Conservation (phyloP, 2,888 invertebrate species). For the Xylophagus ater region DNA sequence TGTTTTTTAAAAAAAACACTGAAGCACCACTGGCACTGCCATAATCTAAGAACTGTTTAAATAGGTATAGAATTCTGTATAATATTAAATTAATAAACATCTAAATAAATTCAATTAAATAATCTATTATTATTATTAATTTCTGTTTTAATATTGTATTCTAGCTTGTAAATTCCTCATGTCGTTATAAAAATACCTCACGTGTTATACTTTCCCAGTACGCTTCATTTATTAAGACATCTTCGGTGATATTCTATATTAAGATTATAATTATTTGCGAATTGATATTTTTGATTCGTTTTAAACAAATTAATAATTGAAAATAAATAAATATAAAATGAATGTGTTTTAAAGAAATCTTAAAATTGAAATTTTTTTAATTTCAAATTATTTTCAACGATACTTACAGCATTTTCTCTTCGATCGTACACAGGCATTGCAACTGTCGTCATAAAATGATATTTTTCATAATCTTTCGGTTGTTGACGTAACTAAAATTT, state of each 20-base stretch:
- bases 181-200: slow-evolving; percentile 63
- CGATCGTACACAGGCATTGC: slow-evolving; percentile 89
- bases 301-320: no score
- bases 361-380: neutral
- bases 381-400: slow-evolving; percentile 6
- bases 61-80: no score
- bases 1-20: no score
- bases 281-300: slow-evolving; percentile 17
- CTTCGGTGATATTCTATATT: slow-evolving; percentile 89
- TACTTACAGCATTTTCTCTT: slow-evolving; percentile 69
- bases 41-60: no score
- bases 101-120: no score
- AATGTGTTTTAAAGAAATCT: slow-evolving; percentile 2
- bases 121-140: no score
- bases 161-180: no score
- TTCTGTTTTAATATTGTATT: no score
- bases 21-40: no score
- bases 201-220: slow-evolving; percentile 85
- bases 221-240: slow-evolving; percentile 89
- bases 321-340: no score
- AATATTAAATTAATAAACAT: no score
- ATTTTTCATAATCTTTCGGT: slow-evolving; percentile 44
- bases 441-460: slow-evolving; percentile 83
- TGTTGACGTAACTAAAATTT: no score
- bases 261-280: slow-evolving; percentile 40